Evolutionary conservation across 35 echinoderm and acorn worm species (phyloP), one percentile per base, ranked within the genome.

Genomic region (Anneissia japonica): DNA sequence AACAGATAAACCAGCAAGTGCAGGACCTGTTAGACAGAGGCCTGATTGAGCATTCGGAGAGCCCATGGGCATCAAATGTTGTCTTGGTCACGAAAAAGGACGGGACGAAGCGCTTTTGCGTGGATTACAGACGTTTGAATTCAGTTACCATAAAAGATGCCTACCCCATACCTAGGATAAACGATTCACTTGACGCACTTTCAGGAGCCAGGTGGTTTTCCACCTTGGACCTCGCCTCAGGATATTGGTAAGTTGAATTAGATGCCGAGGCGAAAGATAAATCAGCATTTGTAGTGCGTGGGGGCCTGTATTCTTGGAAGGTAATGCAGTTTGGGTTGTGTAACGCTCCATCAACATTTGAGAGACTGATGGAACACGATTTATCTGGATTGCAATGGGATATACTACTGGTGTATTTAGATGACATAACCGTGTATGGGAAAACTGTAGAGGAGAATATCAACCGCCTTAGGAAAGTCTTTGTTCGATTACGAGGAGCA

Each of bases 361-460:
- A 81, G 73, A 6, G 86, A 36, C 35, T 80, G 43, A 89, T 89
- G 89, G 89, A 90, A 39, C 83, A 77, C 33, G 90, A 82, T 21
- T 37, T 91, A 0, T 38, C 75, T 30, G 90, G 77, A 72, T 73
- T 91, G 30, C 83, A 79, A 16, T 91, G 83, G 84, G 76, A 79
- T 19, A 76, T 75, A 16, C 74, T 85, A n/a, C 84, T 91, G 37
- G 90, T 91, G 21, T 91, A 82, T 43, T 41, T 89, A 17, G 82
- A 90, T 46, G 81, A 84, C 32, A 73, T 86, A 1, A 91, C 86
- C 13, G 77, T 91, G 16, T 79, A 88, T 30, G 84, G 84, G 0
- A 46, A 34, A 19, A 86, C 74, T 34, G 74, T 91, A 43, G 13
- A 64, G 23, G 77, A 91, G 35, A 55, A 84, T n/a, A 36, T 82